Evolutionary conservation across 2,888 invertebrate genomes (phyloP).

Genomic region (Drosophila fulvimacula): DNA sequence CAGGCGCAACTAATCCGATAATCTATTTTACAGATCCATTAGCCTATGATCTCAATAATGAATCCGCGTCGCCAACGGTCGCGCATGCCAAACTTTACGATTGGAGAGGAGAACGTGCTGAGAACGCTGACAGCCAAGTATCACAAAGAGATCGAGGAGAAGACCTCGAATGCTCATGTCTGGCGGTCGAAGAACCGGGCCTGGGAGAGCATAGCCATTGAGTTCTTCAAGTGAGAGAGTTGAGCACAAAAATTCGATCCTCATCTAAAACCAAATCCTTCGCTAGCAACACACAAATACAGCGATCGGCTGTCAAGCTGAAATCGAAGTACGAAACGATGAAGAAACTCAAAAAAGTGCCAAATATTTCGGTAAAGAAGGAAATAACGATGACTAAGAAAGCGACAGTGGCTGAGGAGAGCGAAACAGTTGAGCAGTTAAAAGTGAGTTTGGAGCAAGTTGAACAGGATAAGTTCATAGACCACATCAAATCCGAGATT

Average conservation of each 20-base stretch:
- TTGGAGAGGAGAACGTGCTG: constrained; percentile 5
- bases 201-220: constrained; percentile 12
- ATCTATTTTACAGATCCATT: constrained; percentile 9
- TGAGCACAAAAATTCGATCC: too few species aligned
- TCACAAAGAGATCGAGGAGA: constrained; percentile 3
- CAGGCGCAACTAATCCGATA: neutral
- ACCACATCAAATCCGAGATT: neutral
- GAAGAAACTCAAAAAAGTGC: constrained; percentile 4
- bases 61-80: constrained; percentile 1
- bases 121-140: neutral
- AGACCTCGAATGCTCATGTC: constrained; percentile 5
- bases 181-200: constrained; percentile 3
- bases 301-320: constrained; percentile 15
- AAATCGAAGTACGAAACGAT: constrained; percentile 27
- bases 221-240: constrained; percentile 13
- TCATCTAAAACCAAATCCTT: neutral
- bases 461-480: neutral
- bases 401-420: fast-evolving
- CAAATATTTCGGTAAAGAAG: neutral
- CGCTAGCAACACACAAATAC: constrained; percentile 10
- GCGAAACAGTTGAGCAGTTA: neutral
- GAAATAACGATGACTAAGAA: neutral
- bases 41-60: neutral
- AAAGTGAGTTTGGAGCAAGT: neutral
- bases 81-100: constrained; percentile 17